phyloP scores from a whole-genome alignment of 2,888 invertebrate genomes.

The Apamea monoglypha region DNA sequence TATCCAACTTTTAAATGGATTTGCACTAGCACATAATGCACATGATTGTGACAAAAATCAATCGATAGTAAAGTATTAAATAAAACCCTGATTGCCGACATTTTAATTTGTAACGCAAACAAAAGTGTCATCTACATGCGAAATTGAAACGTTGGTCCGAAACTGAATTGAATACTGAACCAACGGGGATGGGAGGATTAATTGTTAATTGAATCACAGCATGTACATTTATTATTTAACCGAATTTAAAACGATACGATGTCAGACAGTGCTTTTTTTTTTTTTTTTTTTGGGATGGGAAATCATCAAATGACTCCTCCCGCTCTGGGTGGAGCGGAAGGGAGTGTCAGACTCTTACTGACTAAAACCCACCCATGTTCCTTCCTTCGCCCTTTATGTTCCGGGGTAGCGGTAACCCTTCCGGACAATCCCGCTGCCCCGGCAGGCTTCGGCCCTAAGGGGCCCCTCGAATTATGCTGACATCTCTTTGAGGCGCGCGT shows the following conservation, averaged over 20 bases:
- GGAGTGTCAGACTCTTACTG: too few species aligned
- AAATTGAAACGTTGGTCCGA: constrained; percentile 82
- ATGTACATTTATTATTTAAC: constrained; percentile 81
- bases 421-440: too few species aligned
- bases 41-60: constrained; percentile 40
- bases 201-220: constrained; percentile 86
- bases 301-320: too few species aligned
- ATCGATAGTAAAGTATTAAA: constrained; percentile 70
- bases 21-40: constrained; percentile 15
- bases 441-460: too few species aligned
- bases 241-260: constrained; percentile 76
- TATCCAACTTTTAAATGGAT: constrained; percentile 22
- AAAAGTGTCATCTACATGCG: constrained; percentile 80
- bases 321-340: too few species aligned
- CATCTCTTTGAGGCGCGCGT: too few species aligned
- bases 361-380: too few species aligned
- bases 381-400: too few species aligned
- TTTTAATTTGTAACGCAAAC: constrained; percentile 82
- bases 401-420: too few species aligned
- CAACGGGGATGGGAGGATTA: constrained; percentile 80
- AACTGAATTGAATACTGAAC: constrained; percentile 82
- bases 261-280: constrained; percentile 74
- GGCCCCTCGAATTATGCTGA: too few species aligned
- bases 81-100: constrained; percentile 79
- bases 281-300: too few species aligned